These are phyloP conservation scores for Machimus atricapillus DNA, from an alignment of 2,888 invertebrate species.

Conservation along the genomic window DNA sequence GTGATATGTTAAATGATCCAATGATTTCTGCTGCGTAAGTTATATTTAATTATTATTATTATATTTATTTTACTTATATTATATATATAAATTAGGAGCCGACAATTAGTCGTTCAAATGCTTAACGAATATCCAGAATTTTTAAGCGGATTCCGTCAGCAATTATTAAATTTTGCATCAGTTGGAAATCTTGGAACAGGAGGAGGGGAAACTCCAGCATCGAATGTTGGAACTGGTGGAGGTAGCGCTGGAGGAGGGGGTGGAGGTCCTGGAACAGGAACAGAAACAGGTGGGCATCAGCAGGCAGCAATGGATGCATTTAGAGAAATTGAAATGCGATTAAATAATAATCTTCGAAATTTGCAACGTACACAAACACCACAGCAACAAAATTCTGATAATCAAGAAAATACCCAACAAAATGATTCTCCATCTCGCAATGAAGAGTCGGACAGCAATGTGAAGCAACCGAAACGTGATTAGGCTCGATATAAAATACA, in stretches of 20 bases:
- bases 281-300: background rate
- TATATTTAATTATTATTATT: background rate
- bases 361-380: background rate
- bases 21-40: conserved; percentile 44
- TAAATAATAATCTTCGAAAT: background rate
- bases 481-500: background rate
- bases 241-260: background rate
- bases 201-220: background rate
- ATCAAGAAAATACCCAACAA: background rate
- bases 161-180: background rate
- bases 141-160: conserved; percentile 1
- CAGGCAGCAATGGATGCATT: background rate
- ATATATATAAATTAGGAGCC: too few species aligned
- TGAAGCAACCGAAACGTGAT: background rate
- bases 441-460: background rate
- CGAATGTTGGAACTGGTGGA: background rate
- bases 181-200: background rate
- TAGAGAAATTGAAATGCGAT: background rate
- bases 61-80: too few species aligned
- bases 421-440: background rate
- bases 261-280: background rate
- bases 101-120: conserved; percentile 7
- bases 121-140: conserved; percentile 9
- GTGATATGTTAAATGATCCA: conserved; percentile 39
- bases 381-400: background rate